These are phyloP conservation scores for Desmophyllum pertusum DNA, from an alignment of 92 coral and sea anemone genomes.

Conservation along the genomic window DNA sequence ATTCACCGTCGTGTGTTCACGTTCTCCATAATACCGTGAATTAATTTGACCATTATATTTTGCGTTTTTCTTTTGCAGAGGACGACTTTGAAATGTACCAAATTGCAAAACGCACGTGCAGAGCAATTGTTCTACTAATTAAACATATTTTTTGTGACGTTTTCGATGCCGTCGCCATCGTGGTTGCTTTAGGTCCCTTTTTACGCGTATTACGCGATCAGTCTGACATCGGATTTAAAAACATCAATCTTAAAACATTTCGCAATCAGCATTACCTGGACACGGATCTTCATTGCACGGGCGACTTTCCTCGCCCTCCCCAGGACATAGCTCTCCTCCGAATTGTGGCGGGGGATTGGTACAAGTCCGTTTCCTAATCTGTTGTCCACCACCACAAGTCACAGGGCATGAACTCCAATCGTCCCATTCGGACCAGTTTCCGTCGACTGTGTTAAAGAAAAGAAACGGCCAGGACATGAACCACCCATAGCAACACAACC, in stretches of 20 bases:
- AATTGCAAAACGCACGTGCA: too few species aligned
- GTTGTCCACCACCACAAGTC: constrained; percentile 60
- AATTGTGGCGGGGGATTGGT: constrained; percentile 35
- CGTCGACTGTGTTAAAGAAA: constrained; percentile 20
- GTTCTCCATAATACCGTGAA: too few species aligned
- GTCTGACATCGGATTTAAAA: neutral
- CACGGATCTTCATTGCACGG: constrained; percentile 15
- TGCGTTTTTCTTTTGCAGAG: too few species aligned
- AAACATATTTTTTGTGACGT: too few species aligned
- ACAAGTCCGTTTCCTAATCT: constrained; percentile 36
- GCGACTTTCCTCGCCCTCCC: constrained; percentile 10
- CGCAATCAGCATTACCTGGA: neutral
- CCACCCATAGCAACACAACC: neutral
- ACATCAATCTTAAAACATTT: neutral
- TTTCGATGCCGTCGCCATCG: too few species aligned
- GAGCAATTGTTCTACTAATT: too few species aligned
- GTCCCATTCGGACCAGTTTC: constrained; percentile 31
- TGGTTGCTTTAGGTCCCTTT: too few species aligned
- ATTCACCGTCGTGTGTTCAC: too few species aligned
- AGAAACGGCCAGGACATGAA: neutral
- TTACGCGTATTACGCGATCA: too few species aligned
- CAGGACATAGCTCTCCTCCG: constrained; percentile 24
- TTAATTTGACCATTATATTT: too few species aligned
- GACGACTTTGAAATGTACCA: too few species aligned
- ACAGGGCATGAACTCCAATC: constrained; percentile 35